Base-by-base conservation (phyloP, 2,888 invertebrate species). In the Lycaena phlaeas region DNA sequence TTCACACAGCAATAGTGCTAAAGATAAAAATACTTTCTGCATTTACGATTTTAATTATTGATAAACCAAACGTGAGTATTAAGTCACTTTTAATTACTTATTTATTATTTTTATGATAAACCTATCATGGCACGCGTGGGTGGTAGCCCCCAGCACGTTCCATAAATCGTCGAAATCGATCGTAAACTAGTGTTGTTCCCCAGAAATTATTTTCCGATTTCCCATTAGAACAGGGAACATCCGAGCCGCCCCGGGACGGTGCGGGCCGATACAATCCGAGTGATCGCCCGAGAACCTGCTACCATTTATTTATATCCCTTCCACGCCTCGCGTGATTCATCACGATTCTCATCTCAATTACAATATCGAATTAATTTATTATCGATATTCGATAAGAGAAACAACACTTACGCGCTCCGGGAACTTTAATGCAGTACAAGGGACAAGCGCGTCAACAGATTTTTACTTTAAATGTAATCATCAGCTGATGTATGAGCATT, bases 311-410 rank as follows among this genome's bases (percentile, higher is more conserved):
- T 43, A 45, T 37, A 29, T 30, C 3, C 12, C 25, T 26, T n/a
- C 30, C 12, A 7, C 25, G 14, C 44, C 44, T 46, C 30, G 41
- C 42, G 46, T 53, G 48, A 54, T 55, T 50, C 50, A 51, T 56
- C 51, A 52, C 48, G 52, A 55, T 53, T 46, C 43, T 50, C 50
- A 54, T 52, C 52, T 53, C 50, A 46, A 50, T 51, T 52, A 47
- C 48, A 49, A 53, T 53, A 56, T 55, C 48, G 50, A 53, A 48
- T 52, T 53, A 53, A 56, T 57, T 52, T 53, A 51, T 52, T 55
- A 55, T 58, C 52, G 54, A 53, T 54, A 49, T 49, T 51, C 47
- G 56, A 57, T 58, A 58, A 55, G 46, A 50, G 46, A 40, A 45
- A 54, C 54, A 53, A 46, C 51, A 49, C 47, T 45, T 45, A 40